Evolutionary conservation across 2,888 invertebrate species (phyloP), one percentile per base, ranked within the genome.

Genomic region (Julus scandinavius): DNA sequence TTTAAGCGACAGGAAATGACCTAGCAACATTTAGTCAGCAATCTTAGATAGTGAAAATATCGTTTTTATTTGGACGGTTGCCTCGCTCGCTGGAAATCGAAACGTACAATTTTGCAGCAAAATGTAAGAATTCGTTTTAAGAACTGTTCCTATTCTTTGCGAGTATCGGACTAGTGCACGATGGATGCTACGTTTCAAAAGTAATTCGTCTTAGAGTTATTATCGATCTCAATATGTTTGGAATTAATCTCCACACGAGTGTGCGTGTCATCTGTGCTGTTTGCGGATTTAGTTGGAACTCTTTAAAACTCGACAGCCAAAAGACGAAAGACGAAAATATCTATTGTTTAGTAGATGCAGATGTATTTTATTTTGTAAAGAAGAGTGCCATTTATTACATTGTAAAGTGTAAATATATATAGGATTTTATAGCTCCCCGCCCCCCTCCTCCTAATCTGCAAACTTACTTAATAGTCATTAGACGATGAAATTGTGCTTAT

Each of bases 321-420:
- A 38, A 38, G 13, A 80, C 80, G 13, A 38, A 38, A 11, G 80
- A 29, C 29, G 29, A n/a, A 29, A 29, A 29, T 29, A 29, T 29
- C 29, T 29, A 29, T 29, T 72, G 72, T 72, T 38, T 38, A 38
- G 9, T 38, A 80, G 38, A 13, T 54, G 13, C 80, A 13, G 38
- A 38, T 11, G 38, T 80, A 38, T 29, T 80, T 80, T 80, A 80
- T 80, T 38, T 38, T 80, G 80, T 38, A 6, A 38, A 80, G 80
- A 80, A 9, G 38, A 80, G 80, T 80, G 80, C 80, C 80, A 80
- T 80, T 80, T 80, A 80, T 38, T 38, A 29, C 11, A 80, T 80
- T 38, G 38, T 38, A 80, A 38, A 80, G 29, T 80, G 80, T 80
- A 80, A 80, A 80, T 80, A 80, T 29, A 29, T 80, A 80, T 80